Evolutionary conservation across 2,797 vertebrate species (phyloP).

Genomic region (Mus caroli): DNA sequence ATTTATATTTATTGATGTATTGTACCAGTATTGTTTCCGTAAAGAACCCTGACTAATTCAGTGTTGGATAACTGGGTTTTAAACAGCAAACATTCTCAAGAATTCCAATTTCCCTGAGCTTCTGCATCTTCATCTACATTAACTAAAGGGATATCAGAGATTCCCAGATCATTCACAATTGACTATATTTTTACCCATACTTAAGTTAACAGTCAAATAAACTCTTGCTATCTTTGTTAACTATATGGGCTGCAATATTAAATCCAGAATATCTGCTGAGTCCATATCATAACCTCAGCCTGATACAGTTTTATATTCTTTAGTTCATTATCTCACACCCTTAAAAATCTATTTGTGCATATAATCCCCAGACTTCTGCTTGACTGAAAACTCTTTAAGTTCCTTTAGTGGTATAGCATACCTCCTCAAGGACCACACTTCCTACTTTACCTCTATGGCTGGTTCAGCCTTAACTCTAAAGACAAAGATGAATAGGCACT

Average conservation of each 20-base stretch:
- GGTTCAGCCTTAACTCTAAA: not conserved
- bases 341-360: not conserved
- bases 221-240: not conserved
- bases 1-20: not conserved
- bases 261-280: not conserved
- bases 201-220: not conserved
- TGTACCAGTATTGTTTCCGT: not conserved
- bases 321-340: not conserved
- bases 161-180: not conserved
- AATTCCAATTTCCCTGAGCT: not conserved
- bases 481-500: not conserved
- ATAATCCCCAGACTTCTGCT: not conserved
- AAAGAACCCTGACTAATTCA: not conserved
- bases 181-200: not conserved
- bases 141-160: not conserved
- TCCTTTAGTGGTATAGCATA: not conserved
- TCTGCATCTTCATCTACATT: not conserved
- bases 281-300: not conserved
- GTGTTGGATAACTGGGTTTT: not conserved
- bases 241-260: not conserved
- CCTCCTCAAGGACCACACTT: not conserved
- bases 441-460: not conserved
- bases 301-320: not conserved
- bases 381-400: not conserved
- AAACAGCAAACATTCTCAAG: not conserved